A percentile compares a stretch with the other conserved stretches of the same genome.
Evolutionary conservation across 2,888 invertebrate genomes (phyloP).

Genomic region (Lissocephala sabroskyi): DNA sequence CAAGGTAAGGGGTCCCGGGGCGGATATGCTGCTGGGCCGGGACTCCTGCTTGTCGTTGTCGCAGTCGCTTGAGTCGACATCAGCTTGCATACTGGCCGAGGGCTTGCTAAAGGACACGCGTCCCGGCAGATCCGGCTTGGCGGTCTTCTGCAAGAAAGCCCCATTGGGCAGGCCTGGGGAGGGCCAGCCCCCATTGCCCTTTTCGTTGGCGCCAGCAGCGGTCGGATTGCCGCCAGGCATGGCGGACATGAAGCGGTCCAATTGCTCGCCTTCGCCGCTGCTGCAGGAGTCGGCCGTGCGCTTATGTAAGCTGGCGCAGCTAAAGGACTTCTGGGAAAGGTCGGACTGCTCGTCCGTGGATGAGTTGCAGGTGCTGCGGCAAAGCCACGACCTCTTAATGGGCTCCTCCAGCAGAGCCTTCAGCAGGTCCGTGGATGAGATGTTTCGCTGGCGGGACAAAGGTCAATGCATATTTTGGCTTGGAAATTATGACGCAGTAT

Average conservation of each 20-base stretch:
- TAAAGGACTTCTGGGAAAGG: constrained; percentile 35
- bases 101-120: constrained; percentile 71
- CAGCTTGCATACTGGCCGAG: constrained; percentile 40
- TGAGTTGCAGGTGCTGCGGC: constrained; percentile 57
- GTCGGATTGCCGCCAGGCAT: constrained; percentile 31
- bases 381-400: constrained; percentile 74
- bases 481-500: not conserved
- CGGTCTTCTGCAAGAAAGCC: constrained; percentile 31
- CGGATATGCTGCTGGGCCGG: constrained; percentile 40
- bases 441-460: constrained; percentile 34
- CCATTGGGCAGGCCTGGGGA: constrained; percentile 31
- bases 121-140: constrained; percentile 70
- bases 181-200: constrained; percentile 25
- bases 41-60: constrained; percentile 66
- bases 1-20: constrained; percentile 54
- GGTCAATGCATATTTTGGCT: not conserved
- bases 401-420: constrained; percentile 70
- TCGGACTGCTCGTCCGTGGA: constrained; percentile 63
- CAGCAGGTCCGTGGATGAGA: constrained; percentile 70
- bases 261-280: constrained; percentile 56
- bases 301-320: constrained; percentile 32
- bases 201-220: constrained; percentile 3
- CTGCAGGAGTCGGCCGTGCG: constrained; percentile 32
- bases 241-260: constrained; percentile 44
- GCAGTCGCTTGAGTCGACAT: constrained; percentile 67